Conservation (phyloP, 1,140 invertebrate genomes). For the Drosophila bipectinata region DNA sequence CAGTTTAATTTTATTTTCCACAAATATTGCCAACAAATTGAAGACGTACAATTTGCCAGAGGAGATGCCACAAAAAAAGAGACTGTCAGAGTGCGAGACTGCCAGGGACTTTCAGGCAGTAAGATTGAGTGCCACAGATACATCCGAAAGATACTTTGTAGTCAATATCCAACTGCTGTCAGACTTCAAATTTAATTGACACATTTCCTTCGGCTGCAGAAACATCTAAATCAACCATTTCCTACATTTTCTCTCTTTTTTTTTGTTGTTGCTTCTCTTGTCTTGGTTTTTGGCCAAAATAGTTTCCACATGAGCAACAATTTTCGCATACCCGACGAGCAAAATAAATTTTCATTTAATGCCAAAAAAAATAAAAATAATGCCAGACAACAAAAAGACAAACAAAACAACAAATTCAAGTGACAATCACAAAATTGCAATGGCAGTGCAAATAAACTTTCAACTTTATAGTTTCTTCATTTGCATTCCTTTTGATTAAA, state of each 20-base stretch:
- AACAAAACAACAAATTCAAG: constrained; percentile 27
- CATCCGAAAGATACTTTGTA: constrained; percentile 37
- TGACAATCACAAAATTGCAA: constrained; percentile 62
- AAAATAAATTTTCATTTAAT: constrained; percentile 50
- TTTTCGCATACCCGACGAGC: constrained; percentile 36
- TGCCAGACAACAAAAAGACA: constrained; percentile 16
- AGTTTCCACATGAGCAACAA: constrained; percentile 44
- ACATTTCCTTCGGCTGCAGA: constrained; percentile 57
- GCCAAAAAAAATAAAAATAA: constrained; percentile 31
- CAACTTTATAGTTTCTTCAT: constrained; percentile 56
- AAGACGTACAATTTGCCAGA: constrained; percentile 60
- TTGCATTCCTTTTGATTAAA: constrained; percentile 64
- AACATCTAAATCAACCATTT: constrained; percentile 25
- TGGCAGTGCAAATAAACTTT: constrained; percentile 53
- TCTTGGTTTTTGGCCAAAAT: constrained; percentile 24
- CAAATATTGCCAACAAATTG: constrained; percentile 78
- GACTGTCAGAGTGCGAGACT: constrained; percentile 5
- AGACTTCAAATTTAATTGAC: constrained; percentile 79
- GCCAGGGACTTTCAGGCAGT: background rate
- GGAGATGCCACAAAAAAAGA: constrained; percentile 4
- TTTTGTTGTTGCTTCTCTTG: background rate
- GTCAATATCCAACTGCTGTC: constrained; percentile 63
- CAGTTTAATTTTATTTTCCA: constrained; percentile 82
- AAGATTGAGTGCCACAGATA: constrained; percentile 10
- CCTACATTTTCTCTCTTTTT: constrained; percentile 9